Evolutionary conservation across 2,797 vertebrate genomes (phyloP).

Genomic region (Sebastes taczanowskii): DNA sequence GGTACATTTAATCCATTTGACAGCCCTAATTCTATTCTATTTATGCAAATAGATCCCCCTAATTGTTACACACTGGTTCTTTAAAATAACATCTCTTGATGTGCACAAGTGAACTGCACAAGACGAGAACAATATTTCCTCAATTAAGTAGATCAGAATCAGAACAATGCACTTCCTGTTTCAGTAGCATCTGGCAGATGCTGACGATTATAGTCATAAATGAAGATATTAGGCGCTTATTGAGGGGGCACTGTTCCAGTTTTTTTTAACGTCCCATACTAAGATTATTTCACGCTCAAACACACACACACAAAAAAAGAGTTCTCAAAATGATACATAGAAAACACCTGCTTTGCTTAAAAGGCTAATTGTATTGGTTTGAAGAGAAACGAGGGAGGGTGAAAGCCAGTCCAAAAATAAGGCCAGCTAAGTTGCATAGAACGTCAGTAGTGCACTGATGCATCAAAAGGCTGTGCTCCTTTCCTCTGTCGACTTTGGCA

Average conservation of each 20-base stretch:
- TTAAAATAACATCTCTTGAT: constrained; percentile 14
- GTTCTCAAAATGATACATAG: constrained; percentile 46
- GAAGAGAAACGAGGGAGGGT: constrained; percentile 50
- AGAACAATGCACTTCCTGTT: background rate
- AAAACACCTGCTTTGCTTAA: constrained; percentile 74
- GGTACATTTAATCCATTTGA: too few relatives aligned
- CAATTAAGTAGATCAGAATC: background rate
- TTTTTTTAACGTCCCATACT: constrained; percentile 19
- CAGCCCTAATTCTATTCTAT: too few relatives aligned
- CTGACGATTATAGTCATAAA: background rate
- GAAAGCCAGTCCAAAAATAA: constrained; percentile 84
- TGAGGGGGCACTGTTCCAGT: constrained; percentile 59
- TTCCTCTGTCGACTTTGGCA: constrained; percentile 72
- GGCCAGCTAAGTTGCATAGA: constrained; percentile 95
- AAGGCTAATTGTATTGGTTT: constrained; percentile 67
- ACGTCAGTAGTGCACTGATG: constrained; percentile 83
- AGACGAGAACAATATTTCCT: background rate
- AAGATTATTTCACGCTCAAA: constrained; percentile 43
- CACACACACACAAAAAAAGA: background rate
- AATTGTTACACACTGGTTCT: background rate
- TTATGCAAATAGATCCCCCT: too few relatives aligned
- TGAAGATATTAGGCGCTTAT: background rate
- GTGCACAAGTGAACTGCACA: constrained; percentile 9
- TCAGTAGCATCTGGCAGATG: constrained; percentile 30
- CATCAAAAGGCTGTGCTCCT: constrained; percentile 77